Percentiles rank a stretch among this genome's conserved stretches.
Conservation (phyloP, 2,797 vertebrate genomes). For the Pteronotus mesoamericanus region DNA sequence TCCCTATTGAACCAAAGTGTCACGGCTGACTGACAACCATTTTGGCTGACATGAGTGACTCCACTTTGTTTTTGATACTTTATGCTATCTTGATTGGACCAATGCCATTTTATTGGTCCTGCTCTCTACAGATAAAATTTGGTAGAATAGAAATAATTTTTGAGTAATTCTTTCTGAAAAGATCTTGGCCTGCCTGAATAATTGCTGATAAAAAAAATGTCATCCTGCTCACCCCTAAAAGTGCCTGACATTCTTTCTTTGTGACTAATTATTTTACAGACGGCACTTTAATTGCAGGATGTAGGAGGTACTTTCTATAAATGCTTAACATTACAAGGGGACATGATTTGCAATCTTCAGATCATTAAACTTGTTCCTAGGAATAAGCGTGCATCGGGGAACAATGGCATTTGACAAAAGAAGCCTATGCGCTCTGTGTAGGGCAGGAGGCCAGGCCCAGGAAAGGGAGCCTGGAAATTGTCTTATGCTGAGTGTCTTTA, state of each 20-base stretch:
- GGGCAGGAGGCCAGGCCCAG: constrained; percentile 65
- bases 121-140: constrained; percentile 42
- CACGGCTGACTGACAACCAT: no score
- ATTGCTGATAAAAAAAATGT: constrained; percentile 73
- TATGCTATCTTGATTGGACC: no score
- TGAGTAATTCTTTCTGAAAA: constrained; percentile 54
- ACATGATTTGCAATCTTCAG: constrained; percentile 68
- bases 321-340: constrained; percentile 66
- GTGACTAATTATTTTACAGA: constrained; percentile 80
- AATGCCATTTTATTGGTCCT: no score
- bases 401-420: constrained; percentile 76
- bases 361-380: constrained; percentile 77
- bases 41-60: no score
- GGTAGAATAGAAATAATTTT: constrained; percentile 49
- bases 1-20: no score
- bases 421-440: constrained; percentile 61
- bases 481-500: constrained; percentile 62
- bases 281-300: constrained; percentile 77
- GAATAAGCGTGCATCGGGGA: constrained; percentile 66
- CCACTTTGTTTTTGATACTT: no score
- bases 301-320: constrained; percentile 76
- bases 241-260: constrained; percentile 70
- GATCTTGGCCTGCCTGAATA: constrained; percentile 62
- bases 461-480: constrained; percentile 64
- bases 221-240: constrained; percentile 67